phyloP scores from a whole-genome alignment of 1,140 invertebrate species.

The Magallana ariakensis region DNA sequence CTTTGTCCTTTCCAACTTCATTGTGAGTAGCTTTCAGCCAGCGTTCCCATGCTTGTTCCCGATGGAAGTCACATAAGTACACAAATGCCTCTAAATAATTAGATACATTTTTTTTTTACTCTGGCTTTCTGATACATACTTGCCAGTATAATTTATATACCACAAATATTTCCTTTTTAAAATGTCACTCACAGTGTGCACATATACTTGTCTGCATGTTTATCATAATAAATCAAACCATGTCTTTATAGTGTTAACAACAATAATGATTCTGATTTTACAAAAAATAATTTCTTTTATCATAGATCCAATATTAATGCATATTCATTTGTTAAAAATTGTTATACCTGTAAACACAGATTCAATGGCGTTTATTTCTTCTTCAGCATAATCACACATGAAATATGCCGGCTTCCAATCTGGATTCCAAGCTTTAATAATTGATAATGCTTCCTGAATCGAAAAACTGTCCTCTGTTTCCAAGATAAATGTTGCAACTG shows the following conservation, averaged over 20 bases:
- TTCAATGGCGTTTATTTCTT: constrained; percentile 45
- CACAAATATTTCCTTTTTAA: too few relatives aligned
- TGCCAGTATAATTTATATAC: too few relatives aligned
- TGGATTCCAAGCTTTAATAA: constrained; percentile 50
- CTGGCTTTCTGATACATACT: too few relatives aligned
- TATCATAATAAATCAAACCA: too few relatives aligned
- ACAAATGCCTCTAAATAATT: constrained; percentile 17
- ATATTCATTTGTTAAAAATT: too few relatives aligned
- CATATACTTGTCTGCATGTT: too few relatives aligned
- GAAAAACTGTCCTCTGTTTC: constrained; percentile 47
- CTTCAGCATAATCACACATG: constrained; percentile 54
- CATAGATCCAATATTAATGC: too few relatives aligned
- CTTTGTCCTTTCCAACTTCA: constrained; percentile 37
- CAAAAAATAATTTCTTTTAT: too few relatives aligned
- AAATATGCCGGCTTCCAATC: constrained; percentile 48
- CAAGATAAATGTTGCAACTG: constrained; percentile 45
- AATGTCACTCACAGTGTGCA: too few relatives aligned
- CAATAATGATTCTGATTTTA: too few relatives aligned
- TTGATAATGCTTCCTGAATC: constrained; percentile 32
- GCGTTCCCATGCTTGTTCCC: constrained; percentile 39
- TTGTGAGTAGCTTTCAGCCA: constrained; percentile 48
- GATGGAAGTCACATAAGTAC: constrained; percentile 44
- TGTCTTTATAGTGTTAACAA: too few relatives aligned
- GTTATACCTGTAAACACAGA: constrained; percentile 50
- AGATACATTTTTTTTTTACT: too few relatives aligned